A percentile compares a stretch with the other conserved stretches of the same genome.
phyloP scores from a whole-genome alignment of 2,113 vertebrate species.

The Malurus elegans region DNA sequence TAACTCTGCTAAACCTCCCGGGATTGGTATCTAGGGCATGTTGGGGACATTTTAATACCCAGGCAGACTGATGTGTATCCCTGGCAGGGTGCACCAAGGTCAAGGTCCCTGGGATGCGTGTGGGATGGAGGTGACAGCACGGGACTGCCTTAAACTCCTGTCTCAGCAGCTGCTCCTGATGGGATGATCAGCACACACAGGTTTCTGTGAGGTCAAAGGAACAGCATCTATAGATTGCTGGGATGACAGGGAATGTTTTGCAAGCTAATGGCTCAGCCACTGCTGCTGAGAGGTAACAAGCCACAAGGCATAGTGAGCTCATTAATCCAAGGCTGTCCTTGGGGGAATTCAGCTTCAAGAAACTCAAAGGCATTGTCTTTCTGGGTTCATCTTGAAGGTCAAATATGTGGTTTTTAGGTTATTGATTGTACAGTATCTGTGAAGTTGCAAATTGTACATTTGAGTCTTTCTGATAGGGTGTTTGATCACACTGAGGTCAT shows the following conservation, averaged over 20 bases:
- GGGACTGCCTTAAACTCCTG: background rate
- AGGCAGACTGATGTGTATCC: background rate
- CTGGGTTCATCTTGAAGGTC: background rate
- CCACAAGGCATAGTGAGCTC: background rate
- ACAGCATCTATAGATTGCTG: background rate
- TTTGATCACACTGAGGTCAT: background rate
- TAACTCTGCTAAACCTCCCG: background rate
- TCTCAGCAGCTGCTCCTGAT: background rate
- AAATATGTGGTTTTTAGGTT: background rate
- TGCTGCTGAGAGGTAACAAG: background rate
- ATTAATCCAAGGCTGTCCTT: background rate
- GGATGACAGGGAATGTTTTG: background rate
- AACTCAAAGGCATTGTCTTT: background rate
- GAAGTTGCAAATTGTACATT: background rate
- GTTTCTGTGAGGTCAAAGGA: background rate
- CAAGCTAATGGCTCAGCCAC: background rate
- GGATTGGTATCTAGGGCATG: accelerated
- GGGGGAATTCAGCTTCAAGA: background rate
- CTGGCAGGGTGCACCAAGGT: background rate
- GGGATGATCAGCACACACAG: background rate
- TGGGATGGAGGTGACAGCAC: background rate
- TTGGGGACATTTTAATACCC: background rate
- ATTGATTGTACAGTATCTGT: background rate
- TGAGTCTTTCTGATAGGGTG: background rate
- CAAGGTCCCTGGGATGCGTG: background rate